phyloP scores from a whole-genome alignment of 2,113 vertebrate genomes.

The Indri indri region DNA sequence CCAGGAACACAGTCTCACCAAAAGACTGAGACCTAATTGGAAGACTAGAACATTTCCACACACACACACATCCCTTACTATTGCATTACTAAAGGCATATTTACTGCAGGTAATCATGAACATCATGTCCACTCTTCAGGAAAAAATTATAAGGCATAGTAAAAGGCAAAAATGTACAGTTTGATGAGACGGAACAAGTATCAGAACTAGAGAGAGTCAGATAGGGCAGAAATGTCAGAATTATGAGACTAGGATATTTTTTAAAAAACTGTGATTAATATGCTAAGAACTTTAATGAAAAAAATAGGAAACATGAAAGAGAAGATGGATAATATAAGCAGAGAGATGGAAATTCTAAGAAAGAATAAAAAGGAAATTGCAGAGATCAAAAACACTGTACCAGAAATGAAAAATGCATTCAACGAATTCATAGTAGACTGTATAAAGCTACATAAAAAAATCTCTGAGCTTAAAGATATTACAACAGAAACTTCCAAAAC shows the following conservation, averaged over 20 bases:
- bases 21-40: neutral
- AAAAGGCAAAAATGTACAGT: neutral
- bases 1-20: neutral
- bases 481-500: neutral
- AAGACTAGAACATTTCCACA: neutral
- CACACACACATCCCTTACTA: neutral
- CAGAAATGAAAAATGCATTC: neutral
- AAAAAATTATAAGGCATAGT: neutral
- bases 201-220: neutral
- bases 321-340: neutral
- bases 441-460: neutral
- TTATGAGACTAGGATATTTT: neutral
- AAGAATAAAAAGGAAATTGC: neutral
- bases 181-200: neutral
- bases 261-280: neutral
- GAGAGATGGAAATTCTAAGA: neutral
- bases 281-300: neutral
- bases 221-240: neutral
- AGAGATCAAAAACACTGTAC: neutral
- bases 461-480: neutral
- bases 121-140: neutral
- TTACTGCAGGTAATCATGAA: neutral
- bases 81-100: neutral
- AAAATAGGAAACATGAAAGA: neutral
- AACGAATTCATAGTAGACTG: neutral